Percentiles rank a stretch among this genome's conserved stretches.
Evolutionary conservation across 2,113 vertebrate species (phyloP).

Genomic region (Archilochus colubris): DNA sequence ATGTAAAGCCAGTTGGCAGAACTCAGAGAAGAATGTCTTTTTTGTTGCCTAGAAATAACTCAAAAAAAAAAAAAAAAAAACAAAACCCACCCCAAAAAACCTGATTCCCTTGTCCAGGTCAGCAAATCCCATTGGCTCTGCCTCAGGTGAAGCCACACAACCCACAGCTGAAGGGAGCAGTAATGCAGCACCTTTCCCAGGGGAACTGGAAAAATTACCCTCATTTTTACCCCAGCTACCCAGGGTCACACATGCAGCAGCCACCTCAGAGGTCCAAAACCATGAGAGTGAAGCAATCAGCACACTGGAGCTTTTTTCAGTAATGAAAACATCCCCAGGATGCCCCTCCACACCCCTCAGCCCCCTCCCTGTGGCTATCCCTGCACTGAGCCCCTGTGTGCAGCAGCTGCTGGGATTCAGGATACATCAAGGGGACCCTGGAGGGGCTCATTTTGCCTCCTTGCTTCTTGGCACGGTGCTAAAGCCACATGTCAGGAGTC

Average conservation of each 20-base stretch:
- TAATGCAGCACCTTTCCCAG: neutral
- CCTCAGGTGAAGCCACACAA: no score
- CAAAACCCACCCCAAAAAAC: neutral
- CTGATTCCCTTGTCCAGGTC: neutral
- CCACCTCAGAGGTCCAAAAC: neutral
- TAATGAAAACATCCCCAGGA: fast-evolving
- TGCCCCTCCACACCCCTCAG: neutral
- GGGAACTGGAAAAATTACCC: neutral
- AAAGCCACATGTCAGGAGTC: neutral
- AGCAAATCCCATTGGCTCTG: neutral
- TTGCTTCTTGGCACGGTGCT: neutral
- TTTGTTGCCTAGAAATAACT: no score
- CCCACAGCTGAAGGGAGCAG: neutral
- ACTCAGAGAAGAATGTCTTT: neutral
- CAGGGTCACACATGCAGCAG: fast-evolving
- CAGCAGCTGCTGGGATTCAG: neutral
- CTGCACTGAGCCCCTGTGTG: neutral
- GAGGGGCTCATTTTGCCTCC: neutral
- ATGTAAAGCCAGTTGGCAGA: neutral
- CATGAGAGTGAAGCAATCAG: fast-evolving
- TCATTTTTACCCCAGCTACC: neutral
- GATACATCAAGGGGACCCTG: neutral
- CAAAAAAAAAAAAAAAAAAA: no score
- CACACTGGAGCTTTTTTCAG: neutral
- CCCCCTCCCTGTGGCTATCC: neutral